These are phyloP conservation scores for Gasterosteus aculeatus DNA, from an alignment of 2,113 vertebrate genomes.

Conservation along the genomic window DNA sequence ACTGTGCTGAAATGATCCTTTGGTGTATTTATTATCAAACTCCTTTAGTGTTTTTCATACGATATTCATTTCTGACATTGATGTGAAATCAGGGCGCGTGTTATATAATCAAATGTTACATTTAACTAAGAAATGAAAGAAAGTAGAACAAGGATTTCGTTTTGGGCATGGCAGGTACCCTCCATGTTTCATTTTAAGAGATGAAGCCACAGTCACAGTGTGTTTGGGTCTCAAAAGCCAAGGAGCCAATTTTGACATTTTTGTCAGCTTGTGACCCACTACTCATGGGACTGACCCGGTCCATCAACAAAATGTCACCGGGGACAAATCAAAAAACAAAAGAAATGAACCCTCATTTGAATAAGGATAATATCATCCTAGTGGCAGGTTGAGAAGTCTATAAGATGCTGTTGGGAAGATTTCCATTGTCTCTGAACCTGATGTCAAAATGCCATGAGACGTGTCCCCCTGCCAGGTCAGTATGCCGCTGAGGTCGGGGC, in stretches of 20 bases:
- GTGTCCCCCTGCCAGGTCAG: conserved; percentile 80
- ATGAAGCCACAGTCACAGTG: conserved; percentile 58
- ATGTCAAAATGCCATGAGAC: conserved; percentile 80
- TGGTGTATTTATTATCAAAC: background rate
- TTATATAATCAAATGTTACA: background rate
- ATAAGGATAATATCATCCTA: conserved; percentile 80
- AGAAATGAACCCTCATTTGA: conserved; percentile 79
- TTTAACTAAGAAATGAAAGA: background rate
- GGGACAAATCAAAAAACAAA: conserved; percentile 83
- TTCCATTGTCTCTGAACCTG: conserved; percentile 76
- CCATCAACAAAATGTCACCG: conserved; percentile 80
- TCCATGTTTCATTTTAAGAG: conserved; percentile 28
- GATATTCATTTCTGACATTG: background rate
- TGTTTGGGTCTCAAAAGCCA: conserved; percentile 63
- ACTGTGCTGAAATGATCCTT: background rate
- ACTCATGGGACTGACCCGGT: conserved; percentile 76
- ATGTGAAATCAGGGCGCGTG: background rate
- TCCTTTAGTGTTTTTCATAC: background rate
- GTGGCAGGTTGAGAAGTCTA: conserved; percentile 75
- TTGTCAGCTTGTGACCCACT: conserved; percentile 81
- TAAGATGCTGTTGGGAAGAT: conserved; percentile 77
- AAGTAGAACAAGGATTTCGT: background rate
- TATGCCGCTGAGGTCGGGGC: conserved; percentile 78
- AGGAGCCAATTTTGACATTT: conserved; percentile 78
- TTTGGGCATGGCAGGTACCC: background rate